phyloP scores from a whole-genome alignment of 2,888 invertebrate genomes.

The Tipula vernalis region DNA sequence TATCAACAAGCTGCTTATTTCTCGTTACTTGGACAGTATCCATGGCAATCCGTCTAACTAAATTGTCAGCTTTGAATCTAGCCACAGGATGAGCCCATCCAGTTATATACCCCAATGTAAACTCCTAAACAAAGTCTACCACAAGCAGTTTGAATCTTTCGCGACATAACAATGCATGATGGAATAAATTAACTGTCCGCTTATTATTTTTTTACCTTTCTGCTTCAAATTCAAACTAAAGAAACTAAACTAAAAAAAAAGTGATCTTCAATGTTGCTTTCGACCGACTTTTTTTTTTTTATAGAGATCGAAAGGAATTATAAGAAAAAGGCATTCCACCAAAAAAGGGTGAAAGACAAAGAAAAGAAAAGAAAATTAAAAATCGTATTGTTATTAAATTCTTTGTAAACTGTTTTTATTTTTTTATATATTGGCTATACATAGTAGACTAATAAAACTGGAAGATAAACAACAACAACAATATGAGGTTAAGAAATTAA shows the following conservation, averaged over 20 bases:
- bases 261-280: neutral
- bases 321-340: neutral
- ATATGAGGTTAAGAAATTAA: neutral
- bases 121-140: neutral
- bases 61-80: no score
- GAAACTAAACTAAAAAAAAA: neutral
- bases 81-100: no score
- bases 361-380: neutral
- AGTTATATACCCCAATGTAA: no score
- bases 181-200: neutral
- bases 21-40: no score
- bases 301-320: neutral
- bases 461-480: neutral
- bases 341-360: constrained; percentile 5
- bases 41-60: no score
- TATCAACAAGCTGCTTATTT: no score
- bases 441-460: neutral
- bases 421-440: neutral
- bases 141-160: neutral
- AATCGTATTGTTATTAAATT: constrained; percentile 5
- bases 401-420: neutral
- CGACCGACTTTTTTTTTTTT: neutral
- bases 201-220: neutral
- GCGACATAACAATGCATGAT: neutral
- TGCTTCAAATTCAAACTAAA: neutral